phyloP scores from a whole-genome alignment of 2,888 invertebrate genomes.

The Chouioia cunea region DNA sequence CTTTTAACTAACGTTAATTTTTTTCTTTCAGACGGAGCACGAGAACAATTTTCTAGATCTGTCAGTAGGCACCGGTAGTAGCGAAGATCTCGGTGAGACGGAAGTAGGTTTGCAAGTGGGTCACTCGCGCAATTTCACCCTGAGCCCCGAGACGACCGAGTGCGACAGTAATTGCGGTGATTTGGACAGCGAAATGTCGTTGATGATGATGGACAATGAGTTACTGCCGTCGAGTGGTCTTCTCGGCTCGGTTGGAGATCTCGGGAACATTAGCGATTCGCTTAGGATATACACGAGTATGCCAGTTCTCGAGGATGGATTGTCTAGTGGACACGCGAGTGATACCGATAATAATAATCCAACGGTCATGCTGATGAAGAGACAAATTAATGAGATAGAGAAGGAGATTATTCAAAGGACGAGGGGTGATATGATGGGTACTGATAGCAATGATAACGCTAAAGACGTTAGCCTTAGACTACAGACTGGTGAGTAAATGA shows the following conservation, averaged over 20 bases:
- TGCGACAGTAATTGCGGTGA: constrained; percentile 91
- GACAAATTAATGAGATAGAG: constrained; percentile 82
- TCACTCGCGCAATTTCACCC: constrained; percentile 86
- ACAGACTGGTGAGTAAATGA: constrained; percentile 39
- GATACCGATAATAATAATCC: constrained; percentile 92
- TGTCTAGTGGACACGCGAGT: constrained; percentile 93
- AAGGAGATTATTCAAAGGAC: constrained; percentile 77
- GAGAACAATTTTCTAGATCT: constrained; percentile 74
- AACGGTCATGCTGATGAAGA: constrained; percentile 74
- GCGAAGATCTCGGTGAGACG: constrained; percentile 77
- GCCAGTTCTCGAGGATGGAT: constrained; percentile 93
- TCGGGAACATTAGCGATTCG: constrained; percentile 75
- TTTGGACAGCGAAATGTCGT: constrained; percentile 86
- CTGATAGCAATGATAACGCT: constrained; percentile 57
- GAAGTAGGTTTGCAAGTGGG: constrained; percentile 76
- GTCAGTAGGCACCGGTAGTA: constrained; percentile 75
- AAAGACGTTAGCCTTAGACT: constrained; percentile 59
- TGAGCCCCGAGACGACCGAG: constrained; percentile 93
- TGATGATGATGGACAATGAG: constrained; percentile 81
- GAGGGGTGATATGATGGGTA: constrained; percentile 64
- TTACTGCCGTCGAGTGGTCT: constrained; percentile 65
- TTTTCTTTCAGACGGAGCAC: constrained; percentile 70
- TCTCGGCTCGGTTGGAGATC: constrained; percentile 69
- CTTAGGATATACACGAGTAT: constrained; percentile 80
- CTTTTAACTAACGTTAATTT: too few relatives aligned